These are phyloP conservation scores for Danaus chrysippus DNA, from an alignment of 2,888 invertebrate species.

Conservation along the genomic window DNA sequence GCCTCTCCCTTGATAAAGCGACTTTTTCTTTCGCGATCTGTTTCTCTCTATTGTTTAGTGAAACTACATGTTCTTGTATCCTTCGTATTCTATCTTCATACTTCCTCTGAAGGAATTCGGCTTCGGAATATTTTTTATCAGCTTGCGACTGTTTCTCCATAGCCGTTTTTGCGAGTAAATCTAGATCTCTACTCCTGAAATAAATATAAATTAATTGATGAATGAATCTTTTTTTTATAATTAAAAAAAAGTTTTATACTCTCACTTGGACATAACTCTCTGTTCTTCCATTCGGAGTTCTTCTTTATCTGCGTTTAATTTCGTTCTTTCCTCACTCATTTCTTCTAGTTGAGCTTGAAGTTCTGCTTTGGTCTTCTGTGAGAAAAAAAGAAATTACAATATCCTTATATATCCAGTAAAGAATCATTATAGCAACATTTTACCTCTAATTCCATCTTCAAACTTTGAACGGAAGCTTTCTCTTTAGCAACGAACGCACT, in stretches of 20 bases:
- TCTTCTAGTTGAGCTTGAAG: conserved; percentile 67
- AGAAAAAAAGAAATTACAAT: conserved; percentile 6
- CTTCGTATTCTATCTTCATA: conserved; percentile 79
- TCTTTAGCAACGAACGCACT: conserved; percentile 57
- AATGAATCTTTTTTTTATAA: not conserved
- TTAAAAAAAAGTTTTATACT: conserved; percentile 4
- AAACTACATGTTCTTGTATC: conserved; percentile 77
- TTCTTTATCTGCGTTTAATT: conserved; percentile 63
- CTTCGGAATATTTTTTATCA: conserved; percentile 76
- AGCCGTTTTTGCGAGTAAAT: conserved; percentile 76
- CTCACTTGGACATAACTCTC: conserved; percentile 63
- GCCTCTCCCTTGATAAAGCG: conserved; percentile 77
- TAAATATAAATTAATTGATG: not conserved
- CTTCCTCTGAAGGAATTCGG: conserved; percentile 73
- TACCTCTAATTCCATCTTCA: conserved; percentile 69
- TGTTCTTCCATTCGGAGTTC: conserved; percentile 69
- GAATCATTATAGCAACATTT: conserved; percentile 10
- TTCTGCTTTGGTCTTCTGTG: conserved; percentile 68
- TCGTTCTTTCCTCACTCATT: conserved; percentile 61
- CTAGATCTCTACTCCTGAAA: conserved; percentile 68
- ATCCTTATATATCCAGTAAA: not conserved
- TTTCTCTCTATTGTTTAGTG: conserved; percentile 77
- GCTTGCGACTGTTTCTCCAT: conserved; percentile 80
- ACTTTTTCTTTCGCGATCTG: conserved; percentile 81
- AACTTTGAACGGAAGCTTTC: conserved; percentile 55